These are phyloP conservation scores for Cryptocheilus praepositus DNA, from an alignment of 2,888 invertebrate species.

Conservation along the genomic window DNA sequence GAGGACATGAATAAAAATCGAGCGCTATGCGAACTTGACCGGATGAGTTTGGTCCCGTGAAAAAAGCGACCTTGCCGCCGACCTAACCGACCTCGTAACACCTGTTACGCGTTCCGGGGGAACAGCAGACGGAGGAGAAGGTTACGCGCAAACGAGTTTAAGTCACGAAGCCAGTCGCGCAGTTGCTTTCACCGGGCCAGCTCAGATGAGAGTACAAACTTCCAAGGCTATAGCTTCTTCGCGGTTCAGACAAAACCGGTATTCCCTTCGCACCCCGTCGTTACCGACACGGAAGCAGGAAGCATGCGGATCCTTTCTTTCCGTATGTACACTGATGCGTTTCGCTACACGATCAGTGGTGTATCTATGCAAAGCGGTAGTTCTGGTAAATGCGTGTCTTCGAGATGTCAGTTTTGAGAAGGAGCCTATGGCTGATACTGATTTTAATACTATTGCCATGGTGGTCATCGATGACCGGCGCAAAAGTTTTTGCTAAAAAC, in stretches of 20 bases:
- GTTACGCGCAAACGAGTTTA: slow-evolving; percentile 68
- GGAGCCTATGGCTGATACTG: no score
- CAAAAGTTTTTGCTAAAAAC: no score
- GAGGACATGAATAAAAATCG: background rate
- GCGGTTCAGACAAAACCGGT: slow-evolving; percentile 34
- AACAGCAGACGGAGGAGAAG: slow-evolving; percentile 57
- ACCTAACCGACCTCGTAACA: slow-evolving; percentile 58
- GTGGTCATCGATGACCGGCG: no score
- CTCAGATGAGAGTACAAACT: slow-evolving; percentile 10
- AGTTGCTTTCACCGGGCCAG: slow-evolving; percentile 56
- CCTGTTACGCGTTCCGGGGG: slow-evolving; percentile 53
- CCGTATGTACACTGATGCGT: slow-evolving; percentile 5
- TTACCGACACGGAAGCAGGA: slow-evolving; percentile 1
- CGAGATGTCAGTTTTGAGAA: no score
- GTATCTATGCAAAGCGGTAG: no score
- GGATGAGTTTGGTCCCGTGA: slow-evolving; percentile 13
- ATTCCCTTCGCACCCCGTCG: no score
- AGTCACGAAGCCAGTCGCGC: slow-evolving; percentile 46
- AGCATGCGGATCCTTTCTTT: background rate
- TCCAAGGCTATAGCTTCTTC: slow-evolving; percentile 47
- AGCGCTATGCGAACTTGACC: slow-evolving; percentile 35
- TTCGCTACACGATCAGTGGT: background rate
- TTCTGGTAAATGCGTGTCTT: no score
- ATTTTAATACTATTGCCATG: no score
- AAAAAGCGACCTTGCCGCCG: slow-evolving; percentile 59